Base-by-base conservation (phyloP, 1,140 invertebrate genomes). In the Sminthurinus signatus region DNA sequence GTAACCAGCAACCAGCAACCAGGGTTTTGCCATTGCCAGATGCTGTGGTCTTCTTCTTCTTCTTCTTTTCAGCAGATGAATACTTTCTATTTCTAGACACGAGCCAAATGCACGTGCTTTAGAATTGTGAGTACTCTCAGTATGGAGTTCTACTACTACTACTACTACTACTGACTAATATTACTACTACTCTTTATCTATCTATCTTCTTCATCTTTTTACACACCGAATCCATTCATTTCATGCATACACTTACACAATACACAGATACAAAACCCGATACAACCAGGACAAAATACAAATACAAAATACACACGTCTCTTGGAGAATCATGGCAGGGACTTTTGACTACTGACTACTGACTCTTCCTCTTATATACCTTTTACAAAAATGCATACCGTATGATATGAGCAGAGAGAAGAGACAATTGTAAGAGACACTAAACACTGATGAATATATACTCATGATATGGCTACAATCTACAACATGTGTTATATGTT, bases 41-140 rank as follows among this genome's bases (percentile, higher is more conserved):
- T 56, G 39, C 51, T 39, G n/a, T 29, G 23, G 51, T 36, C 39
- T 32, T 56, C 36, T n/a, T n/a, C n/a, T n/a, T n/a, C n/a, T n/a
- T n/a, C n/a, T n/a, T n/a, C n/a, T n/a, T n/a, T n/a, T 62, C 61
- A 54, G 23, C 51, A 56, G 39, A 44, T 62, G 31, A 5, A 36
- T 19, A 44, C 21, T 56, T 50, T 55, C 61, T 62, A 62, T 62
- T 52, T 62, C 56, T 62, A 62, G 61, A 56, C 61, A 62, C 52
- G 61, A 62, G 61, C 61, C 61, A 62, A 43, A 54, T 50, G 50
- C 60, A 62, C 50, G 50, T 52, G 36, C 50, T 52, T 52, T 8
- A 48, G 8, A 48, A 48, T 19, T 14, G 21, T 31, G 32, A 36
- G 46, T 19, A 25, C 19, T 23, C 8, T 48, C 19, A 48, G 8